Base-by-base conservation (phyloP, 2,888 invertebrate species). In the Hirudinaria manillensis region DNA sequence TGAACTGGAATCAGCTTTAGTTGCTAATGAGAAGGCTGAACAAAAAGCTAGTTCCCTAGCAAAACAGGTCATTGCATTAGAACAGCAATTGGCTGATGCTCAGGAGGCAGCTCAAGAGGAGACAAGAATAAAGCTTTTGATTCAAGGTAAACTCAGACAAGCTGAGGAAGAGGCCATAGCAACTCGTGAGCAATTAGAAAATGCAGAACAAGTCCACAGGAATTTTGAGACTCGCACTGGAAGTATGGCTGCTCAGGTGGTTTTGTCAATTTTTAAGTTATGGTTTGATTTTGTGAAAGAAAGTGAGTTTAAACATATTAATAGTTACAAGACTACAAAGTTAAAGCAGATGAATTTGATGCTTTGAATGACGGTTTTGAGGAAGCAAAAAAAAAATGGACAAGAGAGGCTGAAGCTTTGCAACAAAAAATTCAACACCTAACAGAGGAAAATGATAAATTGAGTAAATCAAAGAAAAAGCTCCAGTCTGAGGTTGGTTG, bases 391-490 rank as follows among this genome's bases (percentile, higher is more conserved):
- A 98, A 96, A 89, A 92, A 93, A 87, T 86, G 92, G 81, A 88
- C 90, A n/a, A 78, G 83, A 29, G 84, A 85, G 21, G 79, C 81
- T 77, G 85, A 85, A 68, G 90, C 90, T 6, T 87, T 94, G 72
- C 92, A 93, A 83, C 87, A 93, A 66, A 93, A 94, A 86, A 90
- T 96, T 27, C 93, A 94, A 3, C 86, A 86, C 53, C 76, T 94
- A 76, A 91, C 91, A 81, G 91, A 92, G 75, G 90, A 91, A 77
- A 93, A 93, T 83, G 96, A 97, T 85, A 94, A 95, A 82, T 87
- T 97, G 72, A 95, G 96, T 82, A 95, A 96, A 87, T 94, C 95
- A 85, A 95, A 96, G 88, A 95, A 95, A 89, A 99, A 99, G 86
- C 89, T 97, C 53, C 96, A 97, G 84, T 94, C 96, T 0, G 99